Evolutionary conservation across 1,140 invertebrate genomes (phyloP), one percentile per base, ranked within the genome.

Genomic region (Drosophila pseudoananassae): DNA sequence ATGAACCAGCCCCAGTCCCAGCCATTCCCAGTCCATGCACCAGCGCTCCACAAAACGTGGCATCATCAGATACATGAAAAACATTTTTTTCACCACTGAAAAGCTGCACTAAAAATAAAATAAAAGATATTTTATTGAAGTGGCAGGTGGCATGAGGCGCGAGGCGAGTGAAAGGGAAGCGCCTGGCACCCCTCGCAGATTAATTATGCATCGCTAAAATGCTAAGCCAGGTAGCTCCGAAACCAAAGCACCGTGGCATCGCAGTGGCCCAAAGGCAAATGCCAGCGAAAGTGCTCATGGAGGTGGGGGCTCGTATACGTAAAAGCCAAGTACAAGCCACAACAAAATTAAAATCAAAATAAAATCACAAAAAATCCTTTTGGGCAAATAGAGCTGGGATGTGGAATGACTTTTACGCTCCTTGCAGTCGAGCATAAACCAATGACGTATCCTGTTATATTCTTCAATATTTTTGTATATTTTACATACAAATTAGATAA

Each of bases 151-250:
- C 8, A 14, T 15, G 40, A 60, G 47, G 59, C 60, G 58, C 55
- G 52, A 46, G 64, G 49, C 15, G 38, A 57, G 63, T 55, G 43
- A 63, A 56, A 58, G 43, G 50, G 68, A 29, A 61, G 58, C 72
- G 61, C 63, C 56, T 25, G 6, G 3, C 12, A 20, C 50, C 29
- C 50, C 50, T 29, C 40, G 52, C 82, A 75, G 65, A 85, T 85
- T 85, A 85, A 85, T 85, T 85, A 85, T 85, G 82, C 82, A 85
- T 85, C 78, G 82, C 82, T 75, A 87, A 87, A 85, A 85, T 87
- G 82, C 82, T 85, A 88, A 85, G 82, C 82, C 82, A 85, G 82
- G 74, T 85, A 76, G 64, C 76, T 65, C 49, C 49, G 38, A 61
- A 12, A 57, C 69, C 54, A 5, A 23, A 51, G 58, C 75, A 64